Evolutionary conservation across 2,888 invertebrate species (phyloP).

Genomic region (Eupithecia subumbrata): DNA sequence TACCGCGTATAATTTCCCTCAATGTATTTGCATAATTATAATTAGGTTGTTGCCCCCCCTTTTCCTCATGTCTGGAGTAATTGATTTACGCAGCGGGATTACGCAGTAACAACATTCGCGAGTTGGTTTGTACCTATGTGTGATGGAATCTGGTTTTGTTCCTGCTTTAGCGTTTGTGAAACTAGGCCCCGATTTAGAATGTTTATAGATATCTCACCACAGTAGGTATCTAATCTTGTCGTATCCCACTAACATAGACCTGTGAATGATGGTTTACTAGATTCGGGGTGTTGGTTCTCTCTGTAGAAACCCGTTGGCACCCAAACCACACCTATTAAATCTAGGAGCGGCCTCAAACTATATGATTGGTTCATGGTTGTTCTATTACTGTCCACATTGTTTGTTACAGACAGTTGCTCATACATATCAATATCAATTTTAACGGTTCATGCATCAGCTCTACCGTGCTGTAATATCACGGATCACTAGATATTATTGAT

Average conservation of each 20-base stretch:
- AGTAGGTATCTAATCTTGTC: background rate
- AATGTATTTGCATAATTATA: background rate
- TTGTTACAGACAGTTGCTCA: background rate
- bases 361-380: constrained; percentile 12
- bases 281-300: background rate
- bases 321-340: constrained; percentile 18
- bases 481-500: background rate
- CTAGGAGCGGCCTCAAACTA: constrained; percentile 14
- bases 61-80: constrained; percentile 13
- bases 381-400: constrained; percentile 11
- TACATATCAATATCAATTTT: constrained; percentile 14
- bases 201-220: background rate
- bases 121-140: background rate
- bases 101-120: constrained; percentile 8
- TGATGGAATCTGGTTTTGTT: constrained; percentile 3
- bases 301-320: constrained; percentile 14
- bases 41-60: constrained; percentile 4
- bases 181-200: background rate
- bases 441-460: background rate
- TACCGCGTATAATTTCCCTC: background rate
- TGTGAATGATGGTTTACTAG: background rate
- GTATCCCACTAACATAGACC: background rate
- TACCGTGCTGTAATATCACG: constrained; percentile 8
- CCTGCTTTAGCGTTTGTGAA: constrained; percentile 6
- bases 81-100: constrained; percentile 16